Evolutionary conservation across 2,113 vertebrate species (phyloP).

Genomic region (Stomatorhinus ivindoensis): DNA sequence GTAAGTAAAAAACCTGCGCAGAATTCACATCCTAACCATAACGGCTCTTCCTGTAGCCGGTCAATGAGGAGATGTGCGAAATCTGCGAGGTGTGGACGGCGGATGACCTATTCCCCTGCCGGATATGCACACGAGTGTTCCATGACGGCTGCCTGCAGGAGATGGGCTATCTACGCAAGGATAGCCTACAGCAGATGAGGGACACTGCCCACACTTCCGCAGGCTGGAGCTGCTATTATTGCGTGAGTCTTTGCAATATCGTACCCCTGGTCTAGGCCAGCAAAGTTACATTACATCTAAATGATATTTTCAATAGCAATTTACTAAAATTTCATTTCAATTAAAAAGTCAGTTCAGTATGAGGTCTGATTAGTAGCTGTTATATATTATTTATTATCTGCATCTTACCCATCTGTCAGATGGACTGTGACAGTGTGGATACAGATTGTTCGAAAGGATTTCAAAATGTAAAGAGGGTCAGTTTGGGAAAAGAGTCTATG

Average conservation of each 20-base stretch:
- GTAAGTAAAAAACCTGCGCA: not conserved
- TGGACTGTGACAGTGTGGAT: not conserved
- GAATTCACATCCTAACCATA: not conserved
- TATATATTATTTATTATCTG: not conserved
- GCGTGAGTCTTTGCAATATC: constrained; percentile 63
- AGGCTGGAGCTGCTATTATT: constrained; percentile 96
- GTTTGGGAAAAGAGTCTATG: not conserved
- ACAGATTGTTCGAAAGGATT: not conserved
- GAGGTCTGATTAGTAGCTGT: not conserved
- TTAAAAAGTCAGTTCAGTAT: not conserved
- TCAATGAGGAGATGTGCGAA: constrained; percentile 86
- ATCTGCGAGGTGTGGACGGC: constrained; percentile 96
- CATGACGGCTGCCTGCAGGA: constrained; percentile 90
- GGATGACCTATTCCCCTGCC: constrained; percentile 85
- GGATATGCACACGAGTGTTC: constrained; percentile 81
- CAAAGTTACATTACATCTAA: not conserved
- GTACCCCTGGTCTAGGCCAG: not conserved
- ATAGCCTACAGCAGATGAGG: constrained; percentile 69
- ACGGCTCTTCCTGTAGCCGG: constrained; percentile 54
- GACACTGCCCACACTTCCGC: constrained; percentile 77
- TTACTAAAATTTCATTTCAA: not conserved
- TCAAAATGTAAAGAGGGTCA: not conserved
- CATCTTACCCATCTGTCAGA: not conserved
- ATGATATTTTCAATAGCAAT: not conserved
- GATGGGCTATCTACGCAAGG: constrained; percentile 78